Evolutionary conservation across 2,797 vertebrate species (phyloP).

Genomic region (Onychomys arenicola): DNA sequence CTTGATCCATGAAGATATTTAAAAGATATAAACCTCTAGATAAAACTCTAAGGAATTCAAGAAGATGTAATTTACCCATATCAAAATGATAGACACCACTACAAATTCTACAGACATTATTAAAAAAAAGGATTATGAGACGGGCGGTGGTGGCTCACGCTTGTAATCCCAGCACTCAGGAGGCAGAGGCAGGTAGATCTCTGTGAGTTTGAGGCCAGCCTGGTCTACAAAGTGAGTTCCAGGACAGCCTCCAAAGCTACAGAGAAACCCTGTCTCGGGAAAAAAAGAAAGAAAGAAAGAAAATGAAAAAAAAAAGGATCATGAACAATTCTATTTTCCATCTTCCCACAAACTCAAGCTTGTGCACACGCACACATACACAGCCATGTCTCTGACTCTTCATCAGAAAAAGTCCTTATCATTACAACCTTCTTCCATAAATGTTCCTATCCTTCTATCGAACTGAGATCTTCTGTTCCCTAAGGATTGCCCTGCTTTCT

Average conservation of each 20-base stretch:
- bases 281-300: too few species aligned
- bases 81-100: not conserved
- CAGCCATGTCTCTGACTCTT: not conserved
- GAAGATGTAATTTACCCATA: conserved; percentile 7
- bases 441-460: not conserved
- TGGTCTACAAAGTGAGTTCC: too few species aligned
- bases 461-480: not conserved
- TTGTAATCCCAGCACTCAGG: too few species aligned
- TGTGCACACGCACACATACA: not conserved
- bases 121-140: conserved; percentile 1
- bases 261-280: too few species aligned
- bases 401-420: not conserved
- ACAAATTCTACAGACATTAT: conserved; percentile 7
- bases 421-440: not conserved
- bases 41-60: not conserved
- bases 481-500: not conserved
- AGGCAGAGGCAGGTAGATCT: too few species aligned
- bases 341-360: not conserved
- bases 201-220: too few species aligned
- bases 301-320: not conserved
- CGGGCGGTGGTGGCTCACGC: too few species aligned
- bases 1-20: not conserved
- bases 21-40: conserved; percentile 10
- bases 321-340: conserved; percentile 26
- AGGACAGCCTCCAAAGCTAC: too few species aligned